Evolutionary conservation across 53 echinoderm and acorn worm species (phyloP), one percentile per base, ranked within the genome.

Genomic region (Holothuria scabra): DNA sequence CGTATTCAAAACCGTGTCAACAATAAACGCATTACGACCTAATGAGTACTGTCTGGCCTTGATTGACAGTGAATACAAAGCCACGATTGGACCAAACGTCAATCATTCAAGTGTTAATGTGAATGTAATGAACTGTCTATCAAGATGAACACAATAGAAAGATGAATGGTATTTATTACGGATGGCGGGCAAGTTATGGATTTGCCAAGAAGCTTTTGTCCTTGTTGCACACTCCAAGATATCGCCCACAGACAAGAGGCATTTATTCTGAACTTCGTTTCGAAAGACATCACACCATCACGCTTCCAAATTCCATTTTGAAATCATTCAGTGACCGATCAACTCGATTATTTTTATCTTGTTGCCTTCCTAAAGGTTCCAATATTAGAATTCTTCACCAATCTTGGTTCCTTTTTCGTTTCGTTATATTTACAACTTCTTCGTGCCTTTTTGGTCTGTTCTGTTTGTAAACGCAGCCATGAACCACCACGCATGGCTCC

Each of bases 1-100:
- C 25, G 59, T 57, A 79, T 79, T 58, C 57, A 79, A 79, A 79
- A 59, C 32, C 79, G 57, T 79, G 79, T 79, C 79, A 79, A 79
- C 79, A 57, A 79, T 79, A 19, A 55, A 33, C 25, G 28, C 65
- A 52, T 14, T 14, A 52, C 52, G 52, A 52, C 32, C 59, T 79
- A 79, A 79, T 79, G 79, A 79, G 79, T 28, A 55, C 28, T 18
- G 16, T 33, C 12, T 24, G 8, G 0, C 13, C 58, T 56, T 79
- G 79, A 79, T 79, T 79, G 79, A 79, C 79, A 57, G 28, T 21
- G 13, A 6, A 21, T 16, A 29, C 28, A 28, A 8, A n/a, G 29
- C 46, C 56, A 19, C 59, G 57, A 79, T 79, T 79, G 79, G 79
- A 33, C 30, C 21, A 57, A 79, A 57, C n/a, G 49, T 59, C 28